phyloP scores from a whole-genome alignment of 2,888 invertebrate species.

The Drosophila longiperda region DNA sequence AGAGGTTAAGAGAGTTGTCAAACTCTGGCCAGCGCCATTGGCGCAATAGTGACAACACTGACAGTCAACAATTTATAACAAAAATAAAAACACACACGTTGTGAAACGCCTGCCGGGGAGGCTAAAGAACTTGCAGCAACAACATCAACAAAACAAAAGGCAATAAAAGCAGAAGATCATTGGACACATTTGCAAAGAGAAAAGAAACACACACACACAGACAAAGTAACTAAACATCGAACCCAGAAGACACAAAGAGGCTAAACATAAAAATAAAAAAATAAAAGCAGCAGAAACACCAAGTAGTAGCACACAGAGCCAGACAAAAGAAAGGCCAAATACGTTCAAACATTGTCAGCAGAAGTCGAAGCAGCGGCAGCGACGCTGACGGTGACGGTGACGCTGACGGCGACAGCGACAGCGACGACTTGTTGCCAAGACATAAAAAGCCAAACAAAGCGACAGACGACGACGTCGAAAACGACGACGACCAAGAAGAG shows the following conservation, averaged over 20 bases:
- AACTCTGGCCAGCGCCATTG: slow-evolving; percentile 36
- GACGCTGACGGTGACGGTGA: slow-evolving; percentile 8
- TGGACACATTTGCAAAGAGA: slow-evolving; percentile 65
- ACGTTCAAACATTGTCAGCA: slow-evolving; percentile 70
- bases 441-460: slow-evolving; percentile 68
- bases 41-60: slow-evolving; percentile 47
- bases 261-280: slow-evolving; percentile 48
- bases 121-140: slow-evolving; percentile 40
- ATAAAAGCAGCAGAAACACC: slow-evolving; percentile 19
- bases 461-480: slow-evolving; percentile 26
- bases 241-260: slow-evolving; percentile 48
- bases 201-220: slow-evolving; percentile 26
- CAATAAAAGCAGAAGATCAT: slow-evolving; percentile 70
- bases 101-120: slow-evolving; percentile 36
- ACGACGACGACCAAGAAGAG: slow-evolving; percentile 50
- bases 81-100: slow-evolving; percentile 22
- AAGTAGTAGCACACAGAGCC: slow-evolving; percentile 29
- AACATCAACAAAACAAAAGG: slow-evolving; percentile 51
- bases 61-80: slow-evolving; percentile 52
- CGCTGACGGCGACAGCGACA: slow-evolving; percentile 31
- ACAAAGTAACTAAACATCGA: slow-evolving; percentile 51
- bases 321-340: slow-evolving; percentile 79
- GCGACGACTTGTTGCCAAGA: slow-evolving; percentile 76
- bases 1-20: slow-evolving; percentile 60
- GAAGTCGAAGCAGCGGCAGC: slow-evolving; percentile 49